Evolutionary conservation across 2,113 vertebrate genomes (phyloP).

Genomic region (Oceanites oceanicus): DNA sequence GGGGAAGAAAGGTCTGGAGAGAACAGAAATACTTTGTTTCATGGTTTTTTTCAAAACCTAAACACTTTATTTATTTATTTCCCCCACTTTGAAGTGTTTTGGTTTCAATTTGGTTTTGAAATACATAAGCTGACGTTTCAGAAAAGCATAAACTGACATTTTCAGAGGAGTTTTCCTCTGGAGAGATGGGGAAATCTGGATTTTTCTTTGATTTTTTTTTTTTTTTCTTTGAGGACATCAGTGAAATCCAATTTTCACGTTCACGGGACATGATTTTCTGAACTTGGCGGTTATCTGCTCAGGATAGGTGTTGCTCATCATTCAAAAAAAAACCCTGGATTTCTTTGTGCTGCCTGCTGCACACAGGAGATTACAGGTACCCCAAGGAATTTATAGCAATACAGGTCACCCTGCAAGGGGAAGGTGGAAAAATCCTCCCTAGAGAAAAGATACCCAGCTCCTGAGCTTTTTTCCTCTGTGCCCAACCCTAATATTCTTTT

Average conservation of each 20-base stretch:
- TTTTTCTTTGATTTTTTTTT: background rate
- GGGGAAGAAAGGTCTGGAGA: background rate
- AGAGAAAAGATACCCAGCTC: background rate
- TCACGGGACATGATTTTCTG: accelerated
- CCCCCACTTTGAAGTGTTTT: background rate
- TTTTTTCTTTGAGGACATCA: background rate
- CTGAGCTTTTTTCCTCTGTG: background rate
- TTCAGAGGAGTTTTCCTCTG: background rate
- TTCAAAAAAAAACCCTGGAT: background rate
- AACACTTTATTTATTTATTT: background rate
- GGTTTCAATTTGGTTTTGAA: background rate
- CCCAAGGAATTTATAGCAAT: background rate
- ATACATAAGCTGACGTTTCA: background rate
- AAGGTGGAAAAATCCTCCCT: background rate
- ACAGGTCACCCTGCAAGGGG: background rate
- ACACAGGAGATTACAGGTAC: background rate
- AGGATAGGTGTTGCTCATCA: background rate
- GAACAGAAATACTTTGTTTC: background rate
- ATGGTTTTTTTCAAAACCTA: background rate
- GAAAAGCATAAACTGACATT: accelerated
- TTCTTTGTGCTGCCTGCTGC: background rate
- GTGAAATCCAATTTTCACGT: background rate
- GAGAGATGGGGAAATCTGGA: background rate
- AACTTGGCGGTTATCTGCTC: background rate
- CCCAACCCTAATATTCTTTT: background rate